Evolutionary conservation across 1,140 invertebrate genomes (phyloP).

Genomic region (Brachionus plicatilis): DNA sequence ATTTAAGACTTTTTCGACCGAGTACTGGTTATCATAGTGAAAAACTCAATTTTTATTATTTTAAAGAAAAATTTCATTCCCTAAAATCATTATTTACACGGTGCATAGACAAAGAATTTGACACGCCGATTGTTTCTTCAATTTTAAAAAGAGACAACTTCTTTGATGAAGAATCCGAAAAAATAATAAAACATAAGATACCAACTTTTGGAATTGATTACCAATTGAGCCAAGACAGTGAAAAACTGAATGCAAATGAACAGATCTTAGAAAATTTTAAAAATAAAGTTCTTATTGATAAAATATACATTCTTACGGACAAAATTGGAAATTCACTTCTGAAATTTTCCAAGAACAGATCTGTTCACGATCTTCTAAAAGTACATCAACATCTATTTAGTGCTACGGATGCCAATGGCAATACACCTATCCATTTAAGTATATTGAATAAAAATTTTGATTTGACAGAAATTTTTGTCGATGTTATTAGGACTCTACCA

Average conservation of each 20-base stretch:
- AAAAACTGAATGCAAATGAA: no score
- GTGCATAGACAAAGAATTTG: neutral
- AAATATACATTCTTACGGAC: neutral
- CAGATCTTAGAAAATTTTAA: neutral
- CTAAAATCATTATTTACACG: neutral
- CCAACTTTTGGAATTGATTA: no score
- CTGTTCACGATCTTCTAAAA: neutral
- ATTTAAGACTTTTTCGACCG: neutral
- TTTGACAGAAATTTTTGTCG: neutral
- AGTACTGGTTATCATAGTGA: neutral
- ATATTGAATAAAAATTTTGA: constrained; percentile 12
- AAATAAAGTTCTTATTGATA: neutral
- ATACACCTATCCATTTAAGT: neutral
- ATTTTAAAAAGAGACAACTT: no score
- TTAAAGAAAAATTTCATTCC: neutral
- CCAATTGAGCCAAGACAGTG: no score
- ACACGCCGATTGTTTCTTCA: no score
- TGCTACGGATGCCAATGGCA: neutral
- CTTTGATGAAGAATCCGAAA: no score
- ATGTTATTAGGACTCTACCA: neutral
- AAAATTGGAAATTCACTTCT: neutral
- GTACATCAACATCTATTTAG: neutral
- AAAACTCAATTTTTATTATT: neutral
- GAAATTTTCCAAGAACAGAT: neutral
- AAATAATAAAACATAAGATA: no score